Evolutionary conservation across 2,888 invertebrate species (phyloP).

Genomic region (Agonopterix heracliana): DNA sequence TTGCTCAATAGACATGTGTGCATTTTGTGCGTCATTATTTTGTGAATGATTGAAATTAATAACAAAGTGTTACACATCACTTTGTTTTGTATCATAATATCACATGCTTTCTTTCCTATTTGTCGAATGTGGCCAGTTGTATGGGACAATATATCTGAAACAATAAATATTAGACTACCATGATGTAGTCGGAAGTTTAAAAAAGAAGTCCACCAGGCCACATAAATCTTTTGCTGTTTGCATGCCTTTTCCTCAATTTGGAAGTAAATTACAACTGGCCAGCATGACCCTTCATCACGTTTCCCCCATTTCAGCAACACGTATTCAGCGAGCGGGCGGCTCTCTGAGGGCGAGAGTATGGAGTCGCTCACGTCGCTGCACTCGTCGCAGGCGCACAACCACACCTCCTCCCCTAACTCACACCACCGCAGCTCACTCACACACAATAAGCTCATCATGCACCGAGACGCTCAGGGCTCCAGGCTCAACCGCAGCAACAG

Average conservation of each 20-base stretch:
- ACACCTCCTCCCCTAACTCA: constrained; percentile 81
- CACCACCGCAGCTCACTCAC: constrained; percentile 81
- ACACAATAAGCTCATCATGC: constrained; percentile 77
- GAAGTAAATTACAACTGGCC: constrained; percentile 31
- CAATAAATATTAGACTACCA: too few relatives aligned
- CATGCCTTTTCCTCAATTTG: too few relatives aligned
- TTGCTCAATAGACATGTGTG: constrained; percentile 19
- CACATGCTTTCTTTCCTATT: constrained; percentile 48
- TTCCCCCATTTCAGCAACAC: constrained; percentile 79
- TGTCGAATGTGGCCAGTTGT: constrained; percentile 47
- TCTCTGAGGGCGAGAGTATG: constrained; percentile 94
- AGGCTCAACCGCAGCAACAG: constrained; percentile 93
- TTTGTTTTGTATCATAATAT: constrained; percentile 22
- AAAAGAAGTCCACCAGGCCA: too few relatives aligned
- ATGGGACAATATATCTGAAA: not conserved
- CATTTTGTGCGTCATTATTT: constrained; percentile 28
- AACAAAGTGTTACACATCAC: constrained; percentile 25
- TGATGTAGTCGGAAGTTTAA: too few relatives aligned
- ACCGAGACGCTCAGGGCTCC: constrained; percentile 76
- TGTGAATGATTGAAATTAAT: constrained; percentile 13
- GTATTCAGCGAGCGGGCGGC: constrained; percentile 82
- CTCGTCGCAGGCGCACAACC: constrained; percentile 84
- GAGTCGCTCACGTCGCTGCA: constrained; percentile 87
- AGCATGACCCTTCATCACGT: constrained; percentile 49
- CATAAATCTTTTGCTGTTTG: too few relatives aligned